Evolutionary conservation across 2,113 vertebrate species (phyloP), one percentile per base, ranked within the genome.

Genomic region (Sus scrofa): DNA sequence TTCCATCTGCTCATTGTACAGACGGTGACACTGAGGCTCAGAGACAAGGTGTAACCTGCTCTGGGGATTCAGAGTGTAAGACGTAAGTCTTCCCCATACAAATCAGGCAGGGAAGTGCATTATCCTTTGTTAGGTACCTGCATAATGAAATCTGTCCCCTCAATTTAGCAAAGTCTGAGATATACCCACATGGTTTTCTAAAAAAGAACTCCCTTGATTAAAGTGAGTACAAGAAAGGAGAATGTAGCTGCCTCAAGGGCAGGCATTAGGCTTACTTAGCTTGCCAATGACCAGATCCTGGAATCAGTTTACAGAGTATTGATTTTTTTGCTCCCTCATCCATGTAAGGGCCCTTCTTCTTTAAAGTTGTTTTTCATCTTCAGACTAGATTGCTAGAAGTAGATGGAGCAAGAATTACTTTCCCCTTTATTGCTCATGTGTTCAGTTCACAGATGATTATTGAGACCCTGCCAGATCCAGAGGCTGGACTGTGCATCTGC

Each of bases 1-100:
- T 15, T 11, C 50, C 32, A 58, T 94, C 93, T 85, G 79, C 56
- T 95, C 91, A 83, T 97, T 96, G 91, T 81, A 84, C 93, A 97
- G 94, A 93, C 85, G 74, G 86, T 63, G 70, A 95, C 22, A 67
- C 52, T 94, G 78, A 97, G 94, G 60, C 87, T 86, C 19, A n/a
- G 30, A 91, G 58, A 30, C 16, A 19, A 81, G 58, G 1, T 1
- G 16, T 7, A 32, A 16, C 19, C 84, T 75, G 19, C 20, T 26
- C 44, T n/a, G 62, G 56, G 37, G 30, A 32, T 11, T 8, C 68
- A 6, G 14, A 9, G 11, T 14, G 3, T 1, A 50, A 65, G 87
- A 73, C 7, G 32, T 37, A 89, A 75, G 27, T 63, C 30, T 78
- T 26, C 34, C 14, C n/a, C 30, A 15, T 12, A 63, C 73, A 60